phyloP scores from a whole-genome alignment of 1,140 invertebrate species.

The Acyrthosiphon pisum region DNA sequence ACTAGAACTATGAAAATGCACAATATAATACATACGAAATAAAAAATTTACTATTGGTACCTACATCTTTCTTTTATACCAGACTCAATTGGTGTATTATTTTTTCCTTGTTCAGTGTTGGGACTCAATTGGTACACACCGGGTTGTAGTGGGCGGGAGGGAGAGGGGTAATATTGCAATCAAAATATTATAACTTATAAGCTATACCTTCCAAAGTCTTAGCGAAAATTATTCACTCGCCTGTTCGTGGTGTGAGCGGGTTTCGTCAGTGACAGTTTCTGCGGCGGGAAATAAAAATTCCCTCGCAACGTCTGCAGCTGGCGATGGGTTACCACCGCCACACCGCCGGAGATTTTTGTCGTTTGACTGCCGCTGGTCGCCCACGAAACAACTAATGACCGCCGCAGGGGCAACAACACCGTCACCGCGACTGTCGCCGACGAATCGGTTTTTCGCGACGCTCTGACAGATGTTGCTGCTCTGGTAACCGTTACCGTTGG shows the following conservation, averaged over 20 bases:
- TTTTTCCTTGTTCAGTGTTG: not conserved
- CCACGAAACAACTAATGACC: not conserved
- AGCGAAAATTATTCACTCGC: conserved; percentile 1
- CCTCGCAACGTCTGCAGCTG: not conserved
- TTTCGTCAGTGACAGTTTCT: not conserved
- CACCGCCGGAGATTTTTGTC: not conserved
- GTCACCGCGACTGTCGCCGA: not conserved
- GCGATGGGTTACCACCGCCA: not conserved
- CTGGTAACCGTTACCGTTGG: not conserved
- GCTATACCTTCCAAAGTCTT: not conserved
- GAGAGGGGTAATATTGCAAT: not conserved
- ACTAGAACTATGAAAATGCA: not conserved
- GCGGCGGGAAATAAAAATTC: not conserved
- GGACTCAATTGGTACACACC: not conserved
- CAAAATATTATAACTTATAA: not conserved
- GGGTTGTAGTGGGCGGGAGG: not conserved
- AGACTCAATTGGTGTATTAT: not conserved
- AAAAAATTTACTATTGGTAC: not conserved
- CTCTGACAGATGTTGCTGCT: not conserved
- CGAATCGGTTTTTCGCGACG: not conserved
- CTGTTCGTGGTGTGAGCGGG: not conserved
- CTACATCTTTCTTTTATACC: too few relatives aligned
- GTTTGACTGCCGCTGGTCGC: not conserved
- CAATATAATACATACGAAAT: not conserved
- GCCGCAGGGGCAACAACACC: not conserved